These are phyloP conservation scores for Acleris literana DNA, from an alignment of 2,888 invertebrate species.

Conservation along the genomic window DNA sequence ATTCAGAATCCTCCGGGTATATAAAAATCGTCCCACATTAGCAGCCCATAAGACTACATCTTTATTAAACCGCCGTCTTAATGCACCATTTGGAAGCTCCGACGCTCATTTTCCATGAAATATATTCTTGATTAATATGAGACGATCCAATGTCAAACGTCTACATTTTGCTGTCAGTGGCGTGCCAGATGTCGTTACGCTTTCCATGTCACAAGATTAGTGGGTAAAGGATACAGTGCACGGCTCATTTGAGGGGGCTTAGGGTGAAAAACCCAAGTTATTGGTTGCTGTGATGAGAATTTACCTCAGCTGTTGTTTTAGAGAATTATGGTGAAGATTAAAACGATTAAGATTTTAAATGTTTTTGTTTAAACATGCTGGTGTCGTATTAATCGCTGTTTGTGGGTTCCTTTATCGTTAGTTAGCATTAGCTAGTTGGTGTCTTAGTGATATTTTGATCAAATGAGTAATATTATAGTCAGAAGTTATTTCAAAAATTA, in stretches of 20 bases:
- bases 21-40: constrained; percentile 5
- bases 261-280: constrained; percentile 1
- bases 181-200: constrained; percentile 54
- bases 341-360: constrained; percentile 2
- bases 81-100: constrained; percentile 25
- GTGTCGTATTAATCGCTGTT: constrained; percentile 23
- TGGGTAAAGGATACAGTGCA: constrained; percentile 39
- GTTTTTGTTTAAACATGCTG: constrained; percentile 17
- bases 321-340: constrained; percentile 7
- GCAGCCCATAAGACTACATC: not conserved
- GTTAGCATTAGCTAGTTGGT: not conserved
- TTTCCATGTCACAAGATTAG: constrained; percentile 45
- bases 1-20: not conserved
- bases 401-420: constrained; percentile 10
- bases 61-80: constrained; percentile 8
- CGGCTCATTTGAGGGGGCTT: constrained; percentile 22
- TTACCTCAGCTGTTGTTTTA: constrained; percentile 6
- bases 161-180: constrained; percentile 50
- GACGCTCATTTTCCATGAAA: constrained; percentile 40
- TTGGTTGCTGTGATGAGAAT: constrained; percentile 11
- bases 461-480: too few relatives aligned
- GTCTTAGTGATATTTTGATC: not conserved
- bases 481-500: too few relatives aligned
- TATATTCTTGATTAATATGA: constrained; percentile 43
- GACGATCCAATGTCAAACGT: constrained; percentile 43